Evolutionary conservation across 2,888 invertebrate species (phyloP).

Genomic region (Diarsia brunnea): DNA sequence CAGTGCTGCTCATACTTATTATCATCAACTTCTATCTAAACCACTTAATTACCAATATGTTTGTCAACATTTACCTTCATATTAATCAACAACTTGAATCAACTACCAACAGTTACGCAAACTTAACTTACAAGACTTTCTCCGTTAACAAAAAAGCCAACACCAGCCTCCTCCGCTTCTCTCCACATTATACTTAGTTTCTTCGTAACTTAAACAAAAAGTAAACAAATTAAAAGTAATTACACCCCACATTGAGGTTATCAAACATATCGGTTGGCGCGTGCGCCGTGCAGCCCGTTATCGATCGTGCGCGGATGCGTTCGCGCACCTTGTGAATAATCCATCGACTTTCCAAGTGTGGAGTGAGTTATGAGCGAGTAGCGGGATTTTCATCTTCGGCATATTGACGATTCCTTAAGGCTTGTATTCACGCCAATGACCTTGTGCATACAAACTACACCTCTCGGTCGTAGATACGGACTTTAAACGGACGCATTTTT

Average conservation of each 20-base stretch:
- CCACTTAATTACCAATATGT: too few relatives aligned
- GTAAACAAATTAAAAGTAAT: constrained; percentile 38
- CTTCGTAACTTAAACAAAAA: constrained; percentile 36
- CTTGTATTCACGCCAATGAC: too few relatives aligned
- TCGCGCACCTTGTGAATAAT: constrained; percentile 56
- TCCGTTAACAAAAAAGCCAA: not conserved
- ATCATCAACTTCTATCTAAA: too few relatives aligned
- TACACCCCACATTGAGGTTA: constrained; percentile 49
- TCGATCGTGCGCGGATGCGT: constrained; percentile 57
- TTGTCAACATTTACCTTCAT: too few relatives aligned
- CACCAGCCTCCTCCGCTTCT: not conserved
- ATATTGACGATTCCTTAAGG: not conserved
- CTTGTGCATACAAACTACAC: too few relatives aligned
- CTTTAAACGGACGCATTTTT: too few relatives aligned
- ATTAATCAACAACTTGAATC: not conserved
- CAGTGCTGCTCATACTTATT: too few relatives aligned
- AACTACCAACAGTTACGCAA: constrained; percentile 6
- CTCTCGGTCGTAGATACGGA: too few relatives aligned
- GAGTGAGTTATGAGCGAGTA: constrained; percentile 14
- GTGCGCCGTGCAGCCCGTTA: constrained; percentile 49
- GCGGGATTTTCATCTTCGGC: not conserved
- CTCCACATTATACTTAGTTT: constrained; percentile 12
- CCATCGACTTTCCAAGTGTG: constrained; percentile 52
- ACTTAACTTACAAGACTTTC: constrained; percentile 10
- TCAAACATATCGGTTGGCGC: constrained; percentile 47